Percentiles rank a stretch among this genome's conserved stretches.
phyloP scores from a whole-genome alignment of 2,888 invertebrate species.

The Luffia ferchaultella region DNA sequence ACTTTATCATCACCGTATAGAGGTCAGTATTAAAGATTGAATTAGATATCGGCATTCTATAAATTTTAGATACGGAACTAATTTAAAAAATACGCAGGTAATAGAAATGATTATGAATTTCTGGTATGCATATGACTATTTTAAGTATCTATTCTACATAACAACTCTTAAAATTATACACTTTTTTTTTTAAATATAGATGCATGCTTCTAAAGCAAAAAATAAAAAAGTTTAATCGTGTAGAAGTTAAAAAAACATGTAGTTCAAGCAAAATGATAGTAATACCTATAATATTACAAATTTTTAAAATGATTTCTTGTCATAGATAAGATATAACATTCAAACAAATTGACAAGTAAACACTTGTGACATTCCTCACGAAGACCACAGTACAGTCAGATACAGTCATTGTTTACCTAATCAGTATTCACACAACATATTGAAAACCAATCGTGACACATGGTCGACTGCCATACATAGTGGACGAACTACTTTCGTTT shows the following conservation, averaged over 20 bases:
- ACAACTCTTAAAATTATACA: too few relatives aligned
- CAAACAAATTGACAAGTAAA: background rate
- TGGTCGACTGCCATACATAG: background rate
- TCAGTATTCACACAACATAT: background rate
- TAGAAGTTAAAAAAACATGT: too few relatives aligned
- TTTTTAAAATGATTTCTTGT: background rate
- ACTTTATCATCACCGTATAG: constrained; percentile 34
- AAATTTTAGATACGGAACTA: too few relatives aligned
- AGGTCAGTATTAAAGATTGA: constrained; percentile 37
- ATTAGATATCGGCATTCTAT: too few relatives aligned
- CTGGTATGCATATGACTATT: too few relatives aligned
- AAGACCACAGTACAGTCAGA: background rate
- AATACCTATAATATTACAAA: background rate
- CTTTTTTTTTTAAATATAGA: background rate
- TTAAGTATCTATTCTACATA: too few relatives aligned
- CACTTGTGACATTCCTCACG: background rate
- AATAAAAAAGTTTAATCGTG: too few relatives aligned
- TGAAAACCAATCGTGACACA: background rate
- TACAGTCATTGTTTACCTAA: background rate
- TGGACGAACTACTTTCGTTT: background rate
- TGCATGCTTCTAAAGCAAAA: background rate
- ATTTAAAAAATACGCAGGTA: too few relatives aligned
- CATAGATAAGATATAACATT: background rate
- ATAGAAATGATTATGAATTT: too few relatives aligned
- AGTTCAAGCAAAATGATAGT: too few relatives aligned